A percentile compares a stretch with the other conserved stretches of the same genome.
Evolutionary conservation across 2,113 vertebrate genomes (phyloP).

Genomic region (Axis porcinus): DNA sequence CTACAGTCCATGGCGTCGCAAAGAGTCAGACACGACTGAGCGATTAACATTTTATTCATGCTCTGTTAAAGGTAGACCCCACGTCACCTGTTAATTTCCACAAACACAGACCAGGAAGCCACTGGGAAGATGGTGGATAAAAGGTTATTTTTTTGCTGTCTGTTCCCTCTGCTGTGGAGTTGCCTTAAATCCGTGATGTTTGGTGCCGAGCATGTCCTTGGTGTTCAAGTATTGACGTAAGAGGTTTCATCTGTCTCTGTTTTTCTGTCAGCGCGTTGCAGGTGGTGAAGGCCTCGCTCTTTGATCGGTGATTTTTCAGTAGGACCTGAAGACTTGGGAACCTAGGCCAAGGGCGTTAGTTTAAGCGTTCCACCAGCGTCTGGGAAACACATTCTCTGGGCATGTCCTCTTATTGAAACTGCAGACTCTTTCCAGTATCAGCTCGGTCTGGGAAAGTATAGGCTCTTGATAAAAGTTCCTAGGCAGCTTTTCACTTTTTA

Average conservation of each 20-base stretch:
- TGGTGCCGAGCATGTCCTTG: not conserved
- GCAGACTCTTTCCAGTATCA: not conserved
- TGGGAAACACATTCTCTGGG: not conserved
- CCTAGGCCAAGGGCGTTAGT: not conserved
- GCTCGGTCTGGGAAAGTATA: not conserved
- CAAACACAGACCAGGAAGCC: not conserved
- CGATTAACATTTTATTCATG: not conserved
- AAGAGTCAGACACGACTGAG: not conserved
- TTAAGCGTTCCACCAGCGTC: accelerated
- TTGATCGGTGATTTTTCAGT: not conserved
- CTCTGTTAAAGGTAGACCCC: not conserved
- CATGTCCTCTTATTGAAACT: not conserved
- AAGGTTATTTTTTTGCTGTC: not conserved
- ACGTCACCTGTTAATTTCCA: not conserved
- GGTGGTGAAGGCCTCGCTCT: not conserved
- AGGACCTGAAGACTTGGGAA: not conserved
- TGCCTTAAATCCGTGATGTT: not conserved
- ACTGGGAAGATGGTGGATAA: not conserved
- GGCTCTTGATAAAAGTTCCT: not conserved
- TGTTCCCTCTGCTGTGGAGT: not conserved
- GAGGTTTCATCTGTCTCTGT: not conserved
- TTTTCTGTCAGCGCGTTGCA: not conserved
- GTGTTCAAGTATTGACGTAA: not conserved
- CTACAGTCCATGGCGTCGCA: accelerated
- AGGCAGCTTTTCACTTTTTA: not conserved